Base-by-base conservation (phyloP, 2,888 invertebrate genomes). In the Xestia ashworthii region DNA sequence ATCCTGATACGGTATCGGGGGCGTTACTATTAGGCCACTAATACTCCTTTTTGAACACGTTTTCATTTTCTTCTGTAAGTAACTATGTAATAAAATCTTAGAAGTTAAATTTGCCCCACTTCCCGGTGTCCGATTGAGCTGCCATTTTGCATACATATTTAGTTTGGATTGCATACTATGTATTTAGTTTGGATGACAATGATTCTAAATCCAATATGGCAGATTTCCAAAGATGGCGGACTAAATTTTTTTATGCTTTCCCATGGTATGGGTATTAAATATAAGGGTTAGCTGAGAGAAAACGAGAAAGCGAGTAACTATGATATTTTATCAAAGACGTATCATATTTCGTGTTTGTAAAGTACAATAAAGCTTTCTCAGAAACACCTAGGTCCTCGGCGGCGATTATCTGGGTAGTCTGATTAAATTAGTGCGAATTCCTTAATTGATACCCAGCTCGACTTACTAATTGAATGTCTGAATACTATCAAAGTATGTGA, bases 381-480 rank as follows among this genome's bases (percentile, higher is more conserved):
- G 68, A 64, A 68, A 22, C 5, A 58, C 22, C 46, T 38, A 66
- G 38, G 25, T 78, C 14, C n/a, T 38, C 14, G 64, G 3, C 19
- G 25, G 22, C 16, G 25, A 50, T 69, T 65, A 69, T 83, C 64
- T 69, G 14, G 14, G 38, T 65, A 65, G 69, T 65, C 50, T 50
- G 19, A 69, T 83, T 69, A 69, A 80, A 50, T 80, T 78, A 68
- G 44, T 46, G 25, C 50, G 64, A 83, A 82, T 65, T 22, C 50
- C 32, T 64, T 83, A 83, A 78, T 78, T 83, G 69, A 65, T 83
- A 69, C 69, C 44, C 25, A 50, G 44, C 64, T 80, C 83, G 8
- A n/a, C n/a, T 83, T 80, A 82, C 83, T 80, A 83, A 80, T 78
- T 78, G 58, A 78, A 69, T 69, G 44, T 25, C 64, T 44, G 68